Percentiles rank a stretch among this genome's conserved stretches.
Evolutionary conservation across 2,797 vertebrate genomes (phyloP).

Genomic region (Muraenolepis orangiensis): DNA sequence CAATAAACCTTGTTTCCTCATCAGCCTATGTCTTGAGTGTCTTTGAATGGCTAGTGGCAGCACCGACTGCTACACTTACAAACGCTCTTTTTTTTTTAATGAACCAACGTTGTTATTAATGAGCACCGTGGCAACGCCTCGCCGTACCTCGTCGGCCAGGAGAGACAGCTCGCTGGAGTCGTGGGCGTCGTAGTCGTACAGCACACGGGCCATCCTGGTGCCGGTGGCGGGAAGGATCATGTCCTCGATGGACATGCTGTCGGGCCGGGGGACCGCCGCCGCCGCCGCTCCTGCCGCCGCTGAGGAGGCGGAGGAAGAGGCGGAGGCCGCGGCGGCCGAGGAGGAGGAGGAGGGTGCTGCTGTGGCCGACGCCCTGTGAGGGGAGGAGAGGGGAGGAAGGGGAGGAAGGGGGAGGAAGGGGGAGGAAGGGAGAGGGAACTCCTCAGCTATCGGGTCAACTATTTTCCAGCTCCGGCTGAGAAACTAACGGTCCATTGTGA

Average conservation of each 20-base stretch:
- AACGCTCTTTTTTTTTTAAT: too few species aligned
- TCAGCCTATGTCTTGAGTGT: too few species aligned
- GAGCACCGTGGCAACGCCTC: neutral
- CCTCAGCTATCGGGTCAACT: conserved; percentile 54
- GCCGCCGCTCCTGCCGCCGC: conserved; percentile 66
- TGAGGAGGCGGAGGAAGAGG: conserved; percentile 69
- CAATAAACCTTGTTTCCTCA: too few species aligned
- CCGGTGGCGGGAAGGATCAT: conserved; percentile 82
- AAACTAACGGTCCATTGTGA: too few species aligned
- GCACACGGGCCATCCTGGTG: conserved; percentile 88
- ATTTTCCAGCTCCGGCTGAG: too few species aligned
- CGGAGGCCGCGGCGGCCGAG: too few species aligned
- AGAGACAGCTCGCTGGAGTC: conserved; percentile 89
- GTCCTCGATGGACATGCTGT: conserved; percentile 75
- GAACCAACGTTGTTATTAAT: too few species aligned
- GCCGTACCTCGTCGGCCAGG: conserved; percentile 89
- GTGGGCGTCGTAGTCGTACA: conserved; percentile 92
- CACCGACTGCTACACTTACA: too few species aligned
- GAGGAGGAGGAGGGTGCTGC: conserved; percentile 70
- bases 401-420: conserved; percentile 71
- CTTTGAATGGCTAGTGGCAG: too few species aligned
- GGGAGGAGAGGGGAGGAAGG: conserved; percentile 68
- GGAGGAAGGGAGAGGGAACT: too few species aligned
- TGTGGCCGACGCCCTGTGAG: conserved; percentile 64
- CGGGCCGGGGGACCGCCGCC: conserved; percentile 29